These are phyloP conservation scores for Drosophila tristis DNA, from an alignment of 1,140 invertebrate genomes.

Conservation along the genomic window DNA sequence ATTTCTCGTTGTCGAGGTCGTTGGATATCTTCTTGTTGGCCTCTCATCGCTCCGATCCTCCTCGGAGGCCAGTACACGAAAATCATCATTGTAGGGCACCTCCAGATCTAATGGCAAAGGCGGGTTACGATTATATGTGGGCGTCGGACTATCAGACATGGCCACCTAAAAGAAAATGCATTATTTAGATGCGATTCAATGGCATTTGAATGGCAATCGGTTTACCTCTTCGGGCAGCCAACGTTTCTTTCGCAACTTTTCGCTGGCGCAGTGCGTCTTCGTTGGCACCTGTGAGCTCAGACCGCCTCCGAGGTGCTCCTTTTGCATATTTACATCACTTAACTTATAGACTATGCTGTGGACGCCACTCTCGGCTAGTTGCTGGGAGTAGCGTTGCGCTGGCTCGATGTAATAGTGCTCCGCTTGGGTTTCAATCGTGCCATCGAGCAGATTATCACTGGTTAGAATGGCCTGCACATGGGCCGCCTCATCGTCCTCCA, in stretches of 20 bases:
- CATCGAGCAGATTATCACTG: conserved; percentile 94
- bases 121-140: conserved; percentile 86
- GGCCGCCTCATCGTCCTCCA: conserved; percentile 94
- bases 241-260: conserved; percentile 71
- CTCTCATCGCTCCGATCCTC: conserved; percentile 63
- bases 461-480: conserved; percentile 94
- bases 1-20: conserved; percentile 52
- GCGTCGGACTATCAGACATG: conserved; percentile 72
- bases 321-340: conserved; percentile 90
- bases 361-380: conserved; percentile 85
- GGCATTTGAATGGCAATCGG: background rate
- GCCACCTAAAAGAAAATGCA: conserved; percentile 69
- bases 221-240: conserved; percentile 85
- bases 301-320: conserved; percentile 49
- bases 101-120: conserved; percentile 87
- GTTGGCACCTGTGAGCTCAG: conserved; percentile 45
- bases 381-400: conserved; percentile 89
- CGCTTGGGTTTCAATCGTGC: conserved; percentile 90
- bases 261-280: conserved; percentile 80
- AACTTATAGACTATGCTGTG: conserved; percentile 94
- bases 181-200: background rate
- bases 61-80: conserved; percentile 83
- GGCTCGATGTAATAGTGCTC: conserved; percentile 96
- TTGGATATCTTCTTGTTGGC: conserved; percentile 25
- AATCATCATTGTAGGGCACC: conserved; percentile 87